Conservation (phyloP, 2,797 vertebrate genomes). For the Sebastes baramenuke region DNA sequence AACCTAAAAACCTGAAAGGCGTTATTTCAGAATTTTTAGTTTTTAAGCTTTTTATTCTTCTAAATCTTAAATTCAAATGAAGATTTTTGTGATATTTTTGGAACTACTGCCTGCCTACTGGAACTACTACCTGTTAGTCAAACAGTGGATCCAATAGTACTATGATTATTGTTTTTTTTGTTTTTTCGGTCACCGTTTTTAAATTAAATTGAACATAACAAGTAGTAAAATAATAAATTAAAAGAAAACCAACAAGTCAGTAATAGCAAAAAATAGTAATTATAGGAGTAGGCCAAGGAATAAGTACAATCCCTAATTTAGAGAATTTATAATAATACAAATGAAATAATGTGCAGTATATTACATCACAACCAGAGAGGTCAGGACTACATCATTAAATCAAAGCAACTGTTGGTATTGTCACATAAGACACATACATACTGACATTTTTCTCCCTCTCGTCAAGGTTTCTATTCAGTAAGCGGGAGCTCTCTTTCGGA, state of each 20-base stretch:
- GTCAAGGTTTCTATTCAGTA: slow-evolving; percentile 85
- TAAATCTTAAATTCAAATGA: neutral
- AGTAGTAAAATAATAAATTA: neutral
- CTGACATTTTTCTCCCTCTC: slow-evolving; percentile 19
- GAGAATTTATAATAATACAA: neutral
- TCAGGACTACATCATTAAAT: neutral
- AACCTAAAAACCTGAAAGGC: neutral
- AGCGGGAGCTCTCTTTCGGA: slow-evolving; percentile 88
- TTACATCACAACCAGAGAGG: neutral
- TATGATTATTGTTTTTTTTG: slow-evolving; percentile 1
- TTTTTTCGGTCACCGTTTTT: neutral
- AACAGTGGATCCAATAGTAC: neutral
- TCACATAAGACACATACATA: neutral
- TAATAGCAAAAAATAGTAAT: neutral
- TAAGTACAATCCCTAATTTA: neutral
- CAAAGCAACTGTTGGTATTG: neutral
- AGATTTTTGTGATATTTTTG: neutral
- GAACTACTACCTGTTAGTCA: neutral
- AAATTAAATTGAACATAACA: neutral
- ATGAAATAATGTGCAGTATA: neutral
- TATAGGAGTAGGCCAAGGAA: neutral
- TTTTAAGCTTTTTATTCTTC: neutral
- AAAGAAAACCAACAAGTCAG: neutral
- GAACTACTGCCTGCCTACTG: neutral
- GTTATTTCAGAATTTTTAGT: neutral